Conservation (phyloP, 2,888 invertebrate species). For the Apamea anceps region DNA sequence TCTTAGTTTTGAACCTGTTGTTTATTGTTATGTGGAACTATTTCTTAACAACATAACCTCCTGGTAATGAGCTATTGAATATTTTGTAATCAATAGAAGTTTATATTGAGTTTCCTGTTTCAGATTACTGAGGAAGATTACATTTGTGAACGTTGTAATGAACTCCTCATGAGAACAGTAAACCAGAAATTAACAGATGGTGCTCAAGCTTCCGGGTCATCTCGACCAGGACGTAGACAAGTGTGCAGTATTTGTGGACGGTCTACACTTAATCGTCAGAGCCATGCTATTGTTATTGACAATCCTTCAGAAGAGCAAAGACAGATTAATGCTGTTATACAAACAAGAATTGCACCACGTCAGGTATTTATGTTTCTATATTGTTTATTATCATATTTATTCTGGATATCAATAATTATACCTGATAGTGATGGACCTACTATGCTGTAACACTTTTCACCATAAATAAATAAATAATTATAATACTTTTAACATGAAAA, state of each 20-base stretch:
- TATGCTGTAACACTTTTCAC: slow-evolving; percentile 6
- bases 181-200: slow-evolving; percentile 21
- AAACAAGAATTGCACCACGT: slow-evolving; percentile 34
- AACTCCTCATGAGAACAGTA: slow-evolving; percentile 15
- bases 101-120: slow-evolving; percentile 19
- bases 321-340: slow-evolving; percentile 33
- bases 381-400: slow-evolving; percentile 19
- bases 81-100: slow-evolving; percentile 10
- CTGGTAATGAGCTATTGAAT: slow-evolving; percentile 7
- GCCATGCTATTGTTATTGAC: slow-evolving; percentile 26
- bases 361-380: slow-evolving; percentile 33
- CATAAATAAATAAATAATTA: not conserved
- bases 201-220: slow-evolving; percentile 29
- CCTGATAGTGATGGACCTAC: slow-evolving; percentile 6
- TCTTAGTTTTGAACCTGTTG: slow-evolving; percentile 9
- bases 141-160: slow-evolving; percentile 30
- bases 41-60: not conserved
- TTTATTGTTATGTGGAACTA: slow-evolving; percentile 15
- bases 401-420: slow-evolving; percentile 5
- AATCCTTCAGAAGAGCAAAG: slow-evolving; percentile 39
- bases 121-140: slow-evolving; percentile 36
- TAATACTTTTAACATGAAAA: slow-evolving; percentile 22
- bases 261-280: slow-evolving; percentile 26
- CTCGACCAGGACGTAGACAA: slow-evolving; percentile 16
- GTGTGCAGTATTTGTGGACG: slow-evolving; percentile 37